A percentile compares a stretch with the other conserved stretches of the same genome.
Conservation (phyloP, 1,140 invertebrate species). For the Apis dorsata region DNA sequence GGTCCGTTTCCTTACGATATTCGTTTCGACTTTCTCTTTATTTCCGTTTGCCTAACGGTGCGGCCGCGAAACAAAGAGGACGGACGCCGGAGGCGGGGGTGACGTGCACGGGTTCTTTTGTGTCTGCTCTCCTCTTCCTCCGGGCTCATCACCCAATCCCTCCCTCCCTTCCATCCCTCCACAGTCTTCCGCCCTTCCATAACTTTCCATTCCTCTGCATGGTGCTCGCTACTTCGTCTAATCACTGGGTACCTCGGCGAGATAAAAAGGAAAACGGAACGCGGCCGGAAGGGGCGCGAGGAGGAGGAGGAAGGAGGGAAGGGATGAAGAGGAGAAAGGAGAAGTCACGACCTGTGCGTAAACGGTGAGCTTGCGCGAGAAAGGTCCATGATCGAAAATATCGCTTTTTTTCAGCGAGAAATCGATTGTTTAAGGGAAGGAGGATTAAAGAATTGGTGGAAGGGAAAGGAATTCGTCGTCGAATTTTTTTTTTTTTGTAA, state of each 20-base stretch:
- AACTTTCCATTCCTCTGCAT: slow-evolving; percentile 37
- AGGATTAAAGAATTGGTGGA: too few relatives aligned
- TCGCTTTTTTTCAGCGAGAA: background rate
- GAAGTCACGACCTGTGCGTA: slow-evolving; percentile 22
- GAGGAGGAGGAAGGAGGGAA: too few relatives aligned
- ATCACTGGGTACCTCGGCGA: slow-evolving; percentile 49
- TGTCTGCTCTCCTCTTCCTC: slow-evolving; percentile 42
- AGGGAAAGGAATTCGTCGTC: background rate
- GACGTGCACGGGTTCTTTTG: slow-evolving; percentile 40
- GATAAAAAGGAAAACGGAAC: slow-evolving; percentile 43
- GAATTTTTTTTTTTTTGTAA: too few relatives aligned
- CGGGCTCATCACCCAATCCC: slow-evolving; percentile 30
- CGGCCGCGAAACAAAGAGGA: slow-evolving; percentile 47
- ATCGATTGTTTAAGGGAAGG: background rate
- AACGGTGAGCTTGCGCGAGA: background rate
- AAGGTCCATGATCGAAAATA: background rate
- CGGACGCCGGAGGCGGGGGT: slow-evolving; percentile 32
- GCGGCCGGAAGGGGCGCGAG: background rate
- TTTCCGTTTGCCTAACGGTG: slow-evolving; percentile 44
- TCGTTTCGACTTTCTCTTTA: slow-evolving; percentile 51
- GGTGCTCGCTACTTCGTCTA: slow-evolving; percentile 52
- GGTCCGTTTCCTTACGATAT: slow-evolving; percentile 37
- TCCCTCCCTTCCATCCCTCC: too few relatives aligned
- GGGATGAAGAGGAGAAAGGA: background rate
- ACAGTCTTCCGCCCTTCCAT: slow-evolving; percentile 14